phyloP scores from a whole-genome alignment of 2,888 invertebrate genomes.

The Augiades crinisus region DNA sequence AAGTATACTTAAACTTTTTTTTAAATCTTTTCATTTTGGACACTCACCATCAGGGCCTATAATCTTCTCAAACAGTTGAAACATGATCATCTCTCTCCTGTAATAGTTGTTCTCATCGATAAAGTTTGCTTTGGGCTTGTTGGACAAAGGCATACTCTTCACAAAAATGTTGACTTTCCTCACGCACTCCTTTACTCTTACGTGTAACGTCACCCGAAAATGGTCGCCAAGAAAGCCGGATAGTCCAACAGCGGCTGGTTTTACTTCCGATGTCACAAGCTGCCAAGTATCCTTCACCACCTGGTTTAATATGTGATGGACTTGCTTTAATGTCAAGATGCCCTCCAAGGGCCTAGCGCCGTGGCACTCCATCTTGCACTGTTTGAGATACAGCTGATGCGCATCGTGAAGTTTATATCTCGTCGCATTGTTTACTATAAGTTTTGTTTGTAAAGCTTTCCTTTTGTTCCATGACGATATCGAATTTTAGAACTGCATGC shows the following conservation, averaged over 20 bases:
- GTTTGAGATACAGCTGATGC: background rate
- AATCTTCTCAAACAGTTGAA: conserved; percentile 52
- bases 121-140: conserved; percentile 56
- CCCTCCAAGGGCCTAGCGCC: conserved; percentile 28
- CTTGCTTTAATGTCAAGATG: conserved; percentile 46
- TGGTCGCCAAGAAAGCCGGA: conserved; percentile 66
- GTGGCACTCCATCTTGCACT: conserved; percentile 16
- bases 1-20: too few species aligned
- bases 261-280: conserved; percentile 39
- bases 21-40: background rate
- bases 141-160: conserved; percentile 53
- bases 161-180: conserved; percentile 50
- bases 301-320: conserved; percentile 42
- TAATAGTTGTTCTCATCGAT: conserved; percentile 50
- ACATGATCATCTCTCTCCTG: conserved; percentile 54
- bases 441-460: conserved; percentile 3
- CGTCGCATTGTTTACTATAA: background rate
- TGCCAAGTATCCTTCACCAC: conserved; percentile 34
- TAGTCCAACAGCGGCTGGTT: conserved; percentile 49
- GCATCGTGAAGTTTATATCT: background rate
- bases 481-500: background rate
- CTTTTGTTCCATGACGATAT: conserved; percentile 5
- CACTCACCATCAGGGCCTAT: background rate
- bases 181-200: conserved; percentile 35
- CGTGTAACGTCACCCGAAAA: conserved; percentile 43